phyloP scores from a whole-genome alignment of 2,113 vertebrate genomes.

The Prietella phreatophila region DNA sequence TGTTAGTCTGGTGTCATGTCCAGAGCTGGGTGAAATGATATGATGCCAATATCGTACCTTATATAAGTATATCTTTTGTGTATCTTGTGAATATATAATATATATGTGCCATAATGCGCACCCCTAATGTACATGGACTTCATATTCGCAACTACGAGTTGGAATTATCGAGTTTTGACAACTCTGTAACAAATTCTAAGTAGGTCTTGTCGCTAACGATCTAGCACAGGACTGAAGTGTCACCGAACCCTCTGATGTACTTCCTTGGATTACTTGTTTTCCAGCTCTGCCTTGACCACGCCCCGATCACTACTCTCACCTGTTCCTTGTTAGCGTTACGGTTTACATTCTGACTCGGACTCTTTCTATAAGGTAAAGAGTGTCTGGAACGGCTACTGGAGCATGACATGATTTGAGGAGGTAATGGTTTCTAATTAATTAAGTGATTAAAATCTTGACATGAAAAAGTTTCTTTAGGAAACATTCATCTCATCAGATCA shows the following conservation, averaged over 20 bases:
- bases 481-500: neutral
- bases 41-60: neutral
- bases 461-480: neutral
- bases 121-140: neutral
- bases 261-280: neutral
- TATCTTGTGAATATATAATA: neutral
- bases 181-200: neutral
- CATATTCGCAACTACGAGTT: neutral
- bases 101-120: neutral
- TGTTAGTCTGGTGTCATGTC: neutral
- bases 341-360: neutral
- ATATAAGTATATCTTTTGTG: neutral
- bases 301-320: neutral
- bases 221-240: neutral
- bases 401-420: neutral
- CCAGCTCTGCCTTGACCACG: neutral
- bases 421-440: neutral
- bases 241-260: neutral
- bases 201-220: neutral
- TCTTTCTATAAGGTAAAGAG: neutral
- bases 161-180: neutral
- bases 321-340: neutral
- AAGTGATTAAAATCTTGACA: neutral
- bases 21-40: neutral
- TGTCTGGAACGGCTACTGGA: neutral